Evolutionary conservation across 2,113 vertebrate species (phyloP), one percentile per base, ranked within the genome.

Genomic region (Percopsis transmontana): DNA sequence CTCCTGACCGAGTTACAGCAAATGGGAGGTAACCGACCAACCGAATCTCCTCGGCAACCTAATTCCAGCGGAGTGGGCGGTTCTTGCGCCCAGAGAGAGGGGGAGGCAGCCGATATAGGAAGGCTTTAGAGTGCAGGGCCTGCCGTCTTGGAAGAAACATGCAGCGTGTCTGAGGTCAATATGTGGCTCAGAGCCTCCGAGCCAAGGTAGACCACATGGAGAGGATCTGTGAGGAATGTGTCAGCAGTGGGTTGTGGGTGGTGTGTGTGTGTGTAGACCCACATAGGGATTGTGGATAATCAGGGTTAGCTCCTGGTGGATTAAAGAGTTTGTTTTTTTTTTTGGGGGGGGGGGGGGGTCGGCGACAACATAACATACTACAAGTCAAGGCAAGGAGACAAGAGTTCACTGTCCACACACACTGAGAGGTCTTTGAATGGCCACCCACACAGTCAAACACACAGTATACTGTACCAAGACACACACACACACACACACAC

Each of bases 311-410:
- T n/a, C n/a, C 41, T 11, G 8, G 2, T 66, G 79, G 86, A 85
- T 85, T 86, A 86, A 53, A 71, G 61, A 51, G 65, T 62, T 12
- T 3, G 65, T n/a, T n/a, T n/a, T n/a, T n/a, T n/a, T n/a, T n/a
- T n/a, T n/a, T n/a, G n/a, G n/a, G n/a, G n/a, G n/a, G n/a, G n/a
- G n/a, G n/a, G n/a, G n/a, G n/a, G n/a, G n/a, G n/a, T n/a, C n/a
- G n/a, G n/a, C n/a, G 27, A 33, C 27, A 33, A 33, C 27, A 33
- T 33, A 68, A 66, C 13, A 2, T 44, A 70, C 55, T 61, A 51
- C 45, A 62, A 79, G 69, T 69, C 56, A 68, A 76, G 24, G 62
- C 33, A 23, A 33, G 58, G 64, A 16, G 14, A 58, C 50, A 61
- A 16, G 48, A 8, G 1, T 45, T n/a, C 4, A 9, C 48, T 20